Conservation (phyloP, 1,140 invertebrate genomes). For the Ips nitidus region DNA sequence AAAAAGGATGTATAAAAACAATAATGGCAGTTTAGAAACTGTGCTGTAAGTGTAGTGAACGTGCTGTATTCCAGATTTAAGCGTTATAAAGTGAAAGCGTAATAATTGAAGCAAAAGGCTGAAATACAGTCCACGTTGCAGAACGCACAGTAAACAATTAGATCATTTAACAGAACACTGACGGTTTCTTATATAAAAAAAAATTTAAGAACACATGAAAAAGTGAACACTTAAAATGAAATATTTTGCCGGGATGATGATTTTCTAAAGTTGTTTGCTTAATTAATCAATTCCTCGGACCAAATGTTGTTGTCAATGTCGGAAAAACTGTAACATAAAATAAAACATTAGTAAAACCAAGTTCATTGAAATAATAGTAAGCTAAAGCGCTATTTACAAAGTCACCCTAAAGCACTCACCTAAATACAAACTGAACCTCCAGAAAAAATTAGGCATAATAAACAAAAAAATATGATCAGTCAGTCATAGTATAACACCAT, state of each 20-base stretch:
- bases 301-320: constrained; percentile 37
- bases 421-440: constrained; percentile 16
- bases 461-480: constrained; percentile 38
- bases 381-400: too few species aligned
- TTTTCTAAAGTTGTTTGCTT: constrained; percentile 2
- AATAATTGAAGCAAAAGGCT: constrained; percentile 28
- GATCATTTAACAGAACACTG: background rate
- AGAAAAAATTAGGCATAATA: constrained; percentile 16
- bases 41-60: constrained; percentile 25
- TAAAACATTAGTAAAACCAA: constrained; percentile 12
- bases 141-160: constrained; percentile 21
- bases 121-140: constrained; percentile 35
- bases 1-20: constrained; percentile 43
- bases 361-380: background rate
- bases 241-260: background rate
- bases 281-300: constrained; percentile 37
- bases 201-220: constrained; percentile 40
- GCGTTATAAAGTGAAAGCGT: constrained; percentile 30
- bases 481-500: constrained; percentile 29
- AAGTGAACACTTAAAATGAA: constrained; percentile 41
- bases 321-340: constrained; percentile 40
- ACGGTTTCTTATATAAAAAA: constrained; percentile 28
- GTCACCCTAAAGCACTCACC: constrained; percentile 12
- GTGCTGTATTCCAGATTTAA: constrained; percentile 38
- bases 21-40: constrained; percentile 45